Evolutionary conservation across 2,797 vertebrate genomes (phyloP).

Genomic region (Pangasius larnaudii): DNA sequence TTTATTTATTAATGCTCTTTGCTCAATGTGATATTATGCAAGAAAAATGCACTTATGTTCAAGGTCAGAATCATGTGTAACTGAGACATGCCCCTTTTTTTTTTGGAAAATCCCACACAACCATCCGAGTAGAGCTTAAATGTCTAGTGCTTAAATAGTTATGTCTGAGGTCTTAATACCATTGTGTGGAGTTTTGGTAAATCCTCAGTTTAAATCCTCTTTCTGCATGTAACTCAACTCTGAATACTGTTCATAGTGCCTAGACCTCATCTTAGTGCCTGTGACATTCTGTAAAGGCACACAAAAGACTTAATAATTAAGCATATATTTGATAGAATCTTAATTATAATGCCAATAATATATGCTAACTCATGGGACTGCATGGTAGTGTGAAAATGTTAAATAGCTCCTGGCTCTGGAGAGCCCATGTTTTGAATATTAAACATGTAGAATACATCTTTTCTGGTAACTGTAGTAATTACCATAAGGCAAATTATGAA

Average conservation of each 20-base stretch:
- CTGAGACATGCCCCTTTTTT: neutral
- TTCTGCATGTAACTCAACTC: neutral
- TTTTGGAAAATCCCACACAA: neutral
- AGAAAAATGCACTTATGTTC: neutral
- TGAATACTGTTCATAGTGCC: neutral
- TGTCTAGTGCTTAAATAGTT: neutral
- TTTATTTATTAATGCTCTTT: neutral
- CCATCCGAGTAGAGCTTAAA: neutral
- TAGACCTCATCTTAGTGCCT: slow-evolving; percentile 1
- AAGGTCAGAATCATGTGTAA: neutral
- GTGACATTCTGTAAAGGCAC: slow-evolving; percentile 26
- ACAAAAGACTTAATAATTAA: slow-evolving; percentile 31
- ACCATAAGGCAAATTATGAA: neutral
- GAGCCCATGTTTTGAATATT: slow-evolving; percentile 19
- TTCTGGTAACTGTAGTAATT: neutral
- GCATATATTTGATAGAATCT: slow-evolving; percentile 43
- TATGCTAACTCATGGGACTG: slow-evolving; percentile 30
- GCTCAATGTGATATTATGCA: neutral
- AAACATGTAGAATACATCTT: slow-evolving; percentile 16
- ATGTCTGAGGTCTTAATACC: neutral
- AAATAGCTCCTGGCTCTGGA: slow-evolving; percentile 1
- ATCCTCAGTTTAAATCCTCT: neutral
- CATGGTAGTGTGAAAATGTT: slow-evolving; percentile 1
- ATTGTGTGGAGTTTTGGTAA: neutral
- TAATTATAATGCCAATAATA: slow-evolving; percentile 39